Conservation (phyloP, 2,888 invertebrate species). For the Acanthoscelides obtectus region DNA sequence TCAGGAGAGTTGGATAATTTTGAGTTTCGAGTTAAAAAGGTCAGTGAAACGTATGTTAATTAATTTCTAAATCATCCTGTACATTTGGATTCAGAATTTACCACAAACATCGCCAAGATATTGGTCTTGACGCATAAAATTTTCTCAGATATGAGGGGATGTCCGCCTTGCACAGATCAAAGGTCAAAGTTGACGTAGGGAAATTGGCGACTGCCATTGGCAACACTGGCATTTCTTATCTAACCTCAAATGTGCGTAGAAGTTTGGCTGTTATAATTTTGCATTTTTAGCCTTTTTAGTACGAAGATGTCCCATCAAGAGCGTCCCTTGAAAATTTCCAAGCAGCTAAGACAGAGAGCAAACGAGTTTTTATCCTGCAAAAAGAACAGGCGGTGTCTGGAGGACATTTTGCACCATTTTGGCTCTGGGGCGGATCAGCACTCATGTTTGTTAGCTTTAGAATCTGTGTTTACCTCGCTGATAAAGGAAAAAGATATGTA, state of each 20-base stretch:
- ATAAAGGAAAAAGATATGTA: conserved; percentile 63
- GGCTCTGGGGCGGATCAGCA: conserved; percentile 50
- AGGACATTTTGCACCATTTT: conserved; percentile 65
- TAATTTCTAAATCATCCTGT: too few relatives aligned
- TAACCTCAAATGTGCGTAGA: conserved; percentile 10
- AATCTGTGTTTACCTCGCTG: conserved; percentile 66
- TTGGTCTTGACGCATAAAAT: too few relatives aligned
- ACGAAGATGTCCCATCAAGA: conserved; percentile 37
- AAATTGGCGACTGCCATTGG: neutral
- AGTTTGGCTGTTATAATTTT: conserved; percentile 7
- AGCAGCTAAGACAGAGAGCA: conserved; percentile 63
- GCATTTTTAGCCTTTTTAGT: conserved; percentile 2
- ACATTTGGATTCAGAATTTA: too few relatives aligned
- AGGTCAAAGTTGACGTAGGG: too few relatives aligned
- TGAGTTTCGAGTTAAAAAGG: too few relatives aligned
- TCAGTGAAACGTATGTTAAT: too few relatives aligned
- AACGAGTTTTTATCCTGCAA: conserved; percentile 63
- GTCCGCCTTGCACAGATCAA: too few relatives aligned
- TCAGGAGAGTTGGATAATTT: too few relatives aligned
- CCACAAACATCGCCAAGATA: too few relatives aligned
- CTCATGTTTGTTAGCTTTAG: conserved; percentile 62
- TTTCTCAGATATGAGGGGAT: too few relatives aligned
- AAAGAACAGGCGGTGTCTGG: conserved; percentile 54
- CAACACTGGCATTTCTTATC: neutral
- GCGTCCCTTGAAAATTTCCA: conserved; percentile 54